Conservation (phyloP, 2,888 invertebrate species). For the Rugalucina vietnamica region DNA sequence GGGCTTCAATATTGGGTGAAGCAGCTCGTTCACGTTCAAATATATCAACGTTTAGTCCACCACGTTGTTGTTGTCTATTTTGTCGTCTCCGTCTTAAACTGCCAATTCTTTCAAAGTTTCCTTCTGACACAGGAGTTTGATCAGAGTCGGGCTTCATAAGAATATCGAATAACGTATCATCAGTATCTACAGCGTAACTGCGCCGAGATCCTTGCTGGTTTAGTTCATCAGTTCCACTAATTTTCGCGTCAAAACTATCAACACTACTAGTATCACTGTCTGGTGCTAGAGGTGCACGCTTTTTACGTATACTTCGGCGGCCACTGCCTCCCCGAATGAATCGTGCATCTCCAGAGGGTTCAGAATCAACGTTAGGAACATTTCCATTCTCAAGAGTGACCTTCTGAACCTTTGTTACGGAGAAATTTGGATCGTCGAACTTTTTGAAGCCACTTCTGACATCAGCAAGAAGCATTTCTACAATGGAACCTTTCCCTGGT, state of each 20-base stretch:
- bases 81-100: constrained; percentile 73
- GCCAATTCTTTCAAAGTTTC: constrained; percentile 75
- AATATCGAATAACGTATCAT: constrained; percentile 74
- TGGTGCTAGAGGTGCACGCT: constrained; percentile 18
- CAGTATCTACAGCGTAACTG: constrained; percentile 70
- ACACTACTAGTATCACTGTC: constrained; percentile 39
- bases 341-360: constrained; percentile 43
- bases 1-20: constrained; percentile 71
- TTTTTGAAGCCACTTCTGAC: constrained; percentile 80
- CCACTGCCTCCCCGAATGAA: constrained; percentile 73
- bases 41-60: constrained; percentile 58
- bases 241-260: constrained; percentile 60
- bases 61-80: constrained; percentile 67
- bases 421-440: constrained; percentile 76
- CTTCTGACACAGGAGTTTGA: constrained; percentile 54
- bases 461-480: constrained; percentile 81
- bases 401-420: constrained; percentile 77
- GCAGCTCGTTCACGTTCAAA: constrained; percentile 78
- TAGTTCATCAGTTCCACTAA: constrained; percentile 60
- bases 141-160: constrained; percentile 69
- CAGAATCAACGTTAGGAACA: constrained; percentile 34
- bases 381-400: constrained; percentile 69
- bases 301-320: constrained; percentile 66
- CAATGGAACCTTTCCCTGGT: constrained; percentile 73
- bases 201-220: constrained; percentile 60